These are phyloP conservation scores for Thereva unica DNA, from an alignment of 2,888 invertebrate species.

Conservation along the genomic window DNA sequence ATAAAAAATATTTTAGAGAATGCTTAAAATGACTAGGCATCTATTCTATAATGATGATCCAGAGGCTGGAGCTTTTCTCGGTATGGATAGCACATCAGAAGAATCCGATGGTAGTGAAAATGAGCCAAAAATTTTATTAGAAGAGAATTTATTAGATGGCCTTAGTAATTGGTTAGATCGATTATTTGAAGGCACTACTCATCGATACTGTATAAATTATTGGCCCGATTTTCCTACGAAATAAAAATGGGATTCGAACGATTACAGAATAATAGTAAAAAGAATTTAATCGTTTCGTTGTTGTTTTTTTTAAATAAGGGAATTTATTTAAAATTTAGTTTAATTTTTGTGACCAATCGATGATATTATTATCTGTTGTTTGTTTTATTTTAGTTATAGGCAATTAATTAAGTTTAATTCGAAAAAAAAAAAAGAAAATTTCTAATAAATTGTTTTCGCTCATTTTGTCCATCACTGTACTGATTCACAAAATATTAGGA, in stretches of 20 bases:
- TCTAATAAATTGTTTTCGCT: too few relatives aligned
- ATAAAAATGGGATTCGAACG: constrained; percentile 56
- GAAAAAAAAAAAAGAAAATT: too few relatives aligned
- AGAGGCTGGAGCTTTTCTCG: constrained; percentile 84
- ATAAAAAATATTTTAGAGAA: constrained; percentile 60
- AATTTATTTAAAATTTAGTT: too few relatives aligned
- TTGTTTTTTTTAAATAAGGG: too few relatives aligned
- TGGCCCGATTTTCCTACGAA: constrained; percentile 97
- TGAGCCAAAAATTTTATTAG: constrained; percentile 62
- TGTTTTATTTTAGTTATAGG: too few relatives aligned
- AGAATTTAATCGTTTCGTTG: too few relatives aligned
- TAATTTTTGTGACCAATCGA: too few relatives aligned
- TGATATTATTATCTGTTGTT: too few relatives aligned
- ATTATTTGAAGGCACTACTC: constrained; percentile 93
- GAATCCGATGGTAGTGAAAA: constrained; percentile 61
- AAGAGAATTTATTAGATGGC: constrained; percentile 85
- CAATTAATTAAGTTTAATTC: too few relatives aligned
- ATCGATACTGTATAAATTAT: constrained; percentile 93
- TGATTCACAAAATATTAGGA: too few relatives aligned
- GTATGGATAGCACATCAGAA: constrained; percentile 72
- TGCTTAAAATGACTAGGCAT: constrained; percentile 70
- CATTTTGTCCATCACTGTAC: too few relatives aligned
- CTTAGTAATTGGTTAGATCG: constrained; percentile 96
- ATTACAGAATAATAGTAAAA: too few relatives aligned
- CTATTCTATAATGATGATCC: constrained; percentile 65